Evolutionary conservation across 2,888 invertebrate genomes (phyloP).

Genomic region (Catocala nupta): DNA sequence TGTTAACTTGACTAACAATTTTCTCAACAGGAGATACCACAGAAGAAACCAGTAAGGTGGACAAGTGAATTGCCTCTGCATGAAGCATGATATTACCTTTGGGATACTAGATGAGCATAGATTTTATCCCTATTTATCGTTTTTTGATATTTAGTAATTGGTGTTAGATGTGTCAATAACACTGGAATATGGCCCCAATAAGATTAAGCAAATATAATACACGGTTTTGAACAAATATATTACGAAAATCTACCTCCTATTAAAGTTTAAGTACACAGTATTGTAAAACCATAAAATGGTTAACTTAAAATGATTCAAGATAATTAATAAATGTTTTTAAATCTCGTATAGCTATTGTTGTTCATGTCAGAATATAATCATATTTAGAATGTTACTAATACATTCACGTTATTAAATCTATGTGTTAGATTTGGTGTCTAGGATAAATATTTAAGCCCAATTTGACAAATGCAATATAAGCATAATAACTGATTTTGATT

Average conservation of each 20-base stretch:
- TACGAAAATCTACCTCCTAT: conserved; percentile 56
- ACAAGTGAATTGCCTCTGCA: conserved; percentile 57
- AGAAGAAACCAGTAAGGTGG: conserved; percentile 39
- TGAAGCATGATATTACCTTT: conserved; percentile 49
- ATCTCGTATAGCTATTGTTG: conserved; percentile 36
- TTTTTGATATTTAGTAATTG: conserved; percentile 50
- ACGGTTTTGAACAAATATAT: conserved; percentile 32
- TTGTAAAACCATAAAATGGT: conserved; percentile 52
- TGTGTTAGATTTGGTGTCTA: conserved; percentile 10
- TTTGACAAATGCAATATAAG: conserved; percentile 11
- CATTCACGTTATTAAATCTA: conserved; percentile 15
- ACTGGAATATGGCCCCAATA: conserved; percentile 61
- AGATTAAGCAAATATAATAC: conserved; percentile 45
- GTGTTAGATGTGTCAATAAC: conserved; percentile 57
- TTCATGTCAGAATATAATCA: conserved; percentile 19
- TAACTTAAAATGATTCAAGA: conserved; percentile 27
- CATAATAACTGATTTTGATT: conserved; percentile 18
- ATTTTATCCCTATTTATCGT: conserved; percentile 27
- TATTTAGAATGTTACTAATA: conserved; percentile 31
- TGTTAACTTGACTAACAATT: conserved; percentile 61
- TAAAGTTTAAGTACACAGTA: conserved; percentile 53
- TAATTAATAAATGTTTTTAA: conserved; percentile 26
- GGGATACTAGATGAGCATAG: conserved; percentile 33
- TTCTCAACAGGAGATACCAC: conserved; percentile 58
- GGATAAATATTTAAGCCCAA: conserved; percentile 3